Conservation (phyloP, 2,888 invertebrate species). For the Napeogenes inachia region DNA sequence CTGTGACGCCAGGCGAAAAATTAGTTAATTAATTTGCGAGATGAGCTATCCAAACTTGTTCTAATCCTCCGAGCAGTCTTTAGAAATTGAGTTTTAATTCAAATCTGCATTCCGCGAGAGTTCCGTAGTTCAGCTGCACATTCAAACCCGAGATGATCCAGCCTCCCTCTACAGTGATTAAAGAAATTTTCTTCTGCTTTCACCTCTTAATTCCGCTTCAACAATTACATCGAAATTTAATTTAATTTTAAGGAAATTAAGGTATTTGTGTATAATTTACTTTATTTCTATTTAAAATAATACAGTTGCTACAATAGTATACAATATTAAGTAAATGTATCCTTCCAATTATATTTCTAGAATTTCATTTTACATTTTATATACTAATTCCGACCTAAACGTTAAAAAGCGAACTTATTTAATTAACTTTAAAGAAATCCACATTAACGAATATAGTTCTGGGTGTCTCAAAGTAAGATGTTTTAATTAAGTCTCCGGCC, state of each 20-base stretch:
- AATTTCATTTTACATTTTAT: not conserved
- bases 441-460: conserved; percentile 47
- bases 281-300: too few species aligned
- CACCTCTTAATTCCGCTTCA: conserved; percentile 23
- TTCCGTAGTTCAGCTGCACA: conserved; percentile 51
- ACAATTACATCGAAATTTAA: conserved; percentile 1
- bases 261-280: not conserved
- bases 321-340: too few species aligned
- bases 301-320: too few species aligned
- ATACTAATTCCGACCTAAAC: conserved; percentile 3
- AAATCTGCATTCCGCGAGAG: conserved; percentile 56
- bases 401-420: conserved; percentile 39
- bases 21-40: conserved; percentile 54
- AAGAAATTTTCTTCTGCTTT: conserved; percentile 53
- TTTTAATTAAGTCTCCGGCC: conserved; percentile 76
- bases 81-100: conserved; percentile 63
- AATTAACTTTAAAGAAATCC: conserved; percentile 55
- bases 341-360: not conserved
- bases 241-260: conserved; percentile 3
- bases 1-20: conserved; percentile 44
- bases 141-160: conserved; percentile 50
- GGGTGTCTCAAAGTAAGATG: conserved; percentile 68
- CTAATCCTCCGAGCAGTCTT: conserved; percentile 53
- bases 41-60: conserved; percentile 49
- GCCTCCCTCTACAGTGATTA: conserved; percentile 58